Evolutionary conservation across 2,888 invertebrate genomes (phyloP).

Genomic region (Lampropteryx suffumata): DNA sequence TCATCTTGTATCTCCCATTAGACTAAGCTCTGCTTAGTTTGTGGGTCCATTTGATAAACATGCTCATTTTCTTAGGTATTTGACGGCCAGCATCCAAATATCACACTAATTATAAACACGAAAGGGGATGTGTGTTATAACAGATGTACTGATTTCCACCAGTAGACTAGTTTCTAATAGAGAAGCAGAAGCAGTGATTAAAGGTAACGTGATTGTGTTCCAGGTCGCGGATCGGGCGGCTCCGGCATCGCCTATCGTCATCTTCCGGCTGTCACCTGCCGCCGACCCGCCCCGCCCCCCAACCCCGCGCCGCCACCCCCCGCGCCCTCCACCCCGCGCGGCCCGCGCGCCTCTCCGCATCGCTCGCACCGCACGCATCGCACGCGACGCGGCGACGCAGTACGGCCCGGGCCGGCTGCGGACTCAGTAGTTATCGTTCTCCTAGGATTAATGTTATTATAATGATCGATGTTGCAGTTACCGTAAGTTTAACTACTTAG

Average conservation of each 20-base stretch:
- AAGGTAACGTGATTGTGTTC: constrained; percentile 22
- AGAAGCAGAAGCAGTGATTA: too few relatives aligned
- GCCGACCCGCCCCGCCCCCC: constrained; percentile 2
- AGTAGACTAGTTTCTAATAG: too few relatives aligned
- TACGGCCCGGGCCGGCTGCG: constrained; percentile 22
- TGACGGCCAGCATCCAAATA: too few relatives aligned
- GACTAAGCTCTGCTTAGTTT: too few relatives aligned
- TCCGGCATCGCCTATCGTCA: constrained; percentile 31
- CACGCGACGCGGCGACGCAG: constrained; percentile 22
- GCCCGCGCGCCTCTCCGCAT: constrained; percentile 23
- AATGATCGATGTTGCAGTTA: constrained; percentile 71
- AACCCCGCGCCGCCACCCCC: constrained; percentile 35
- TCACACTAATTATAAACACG: too few relatives aligned
- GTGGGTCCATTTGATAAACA: too few relatives aligned
- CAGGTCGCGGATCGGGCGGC: constrained; percentile 56
- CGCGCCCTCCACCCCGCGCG: constrained; percentile 28
- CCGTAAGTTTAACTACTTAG: constrained; percentile 77
- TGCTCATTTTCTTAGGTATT: too few relatives aligned
- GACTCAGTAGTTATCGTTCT: constrained; percentile 18
- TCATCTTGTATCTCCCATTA: too few relatives aligned
- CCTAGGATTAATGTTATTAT: constrained; percentile 39
- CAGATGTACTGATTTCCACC: too few relatives aligned
- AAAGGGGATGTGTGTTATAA: too few relatives aligned
- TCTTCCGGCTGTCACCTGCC: not conserved
- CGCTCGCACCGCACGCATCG: constrained; percentile 28